A percentile compares a stretch with the other conserved stretches of the same genome.
Evolutionary conservation across 2,797 vertebrate genomes (phyloP).

Genomic region (Clarias fuscus): DNA sequence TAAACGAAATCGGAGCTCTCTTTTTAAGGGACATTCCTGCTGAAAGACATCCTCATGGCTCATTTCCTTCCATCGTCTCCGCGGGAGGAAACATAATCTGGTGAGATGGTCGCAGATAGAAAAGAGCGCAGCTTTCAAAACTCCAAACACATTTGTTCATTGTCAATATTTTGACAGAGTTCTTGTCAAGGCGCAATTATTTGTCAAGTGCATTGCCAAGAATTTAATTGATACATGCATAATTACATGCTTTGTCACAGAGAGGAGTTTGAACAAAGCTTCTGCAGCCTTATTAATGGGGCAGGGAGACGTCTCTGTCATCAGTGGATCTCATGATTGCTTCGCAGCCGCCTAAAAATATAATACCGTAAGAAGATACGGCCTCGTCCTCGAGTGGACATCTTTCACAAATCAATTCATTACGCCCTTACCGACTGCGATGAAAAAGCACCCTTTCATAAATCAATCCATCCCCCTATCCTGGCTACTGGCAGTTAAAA

Average conservation of each 20-base stretch:
- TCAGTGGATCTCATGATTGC: conserved; percentile 59
- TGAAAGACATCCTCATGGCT: conserved; percentile 63
- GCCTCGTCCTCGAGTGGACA: conserved; percentile 61
- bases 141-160: conserved; percentile 57
- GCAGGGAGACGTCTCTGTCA: conserved; percentile 64
- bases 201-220: conserved; percentile 66
- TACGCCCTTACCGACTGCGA: conserved; percentile 61
- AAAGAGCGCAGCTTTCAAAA: conserved; percentile 61
- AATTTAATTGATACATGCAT: conserved; percentile 78
- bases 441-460: conserved; percentile 67
- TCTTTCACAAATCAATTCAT: conserved; percentile 75
- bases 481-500: conserved; percentile 66
- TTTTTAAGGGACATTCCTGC: conserved; percentile 58
- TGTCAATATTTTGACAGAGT: conserved; percentile 80
- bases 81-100: conserved; percentile 68
- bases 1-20: conserved; percentile 62
- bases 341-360: conserved; percentile 63
- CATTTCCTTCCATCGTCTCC: conserved; percentile 59
- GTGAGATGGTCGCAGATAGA: conserved; percentile 60
- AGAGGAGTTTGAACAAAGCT: conserved; percentile 66
- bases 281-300: conserved; percentile 66
- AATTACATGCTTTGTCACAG: conserved; percentile 73
- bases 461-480: conserved; percentile 71
- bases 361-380: conserved; percentile 67
- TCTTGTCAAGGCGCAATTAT: conserved; percentile 72